Conservation (phyloP, 2,797 vertebrate genomes). For the Sylvia borin region DNA sequence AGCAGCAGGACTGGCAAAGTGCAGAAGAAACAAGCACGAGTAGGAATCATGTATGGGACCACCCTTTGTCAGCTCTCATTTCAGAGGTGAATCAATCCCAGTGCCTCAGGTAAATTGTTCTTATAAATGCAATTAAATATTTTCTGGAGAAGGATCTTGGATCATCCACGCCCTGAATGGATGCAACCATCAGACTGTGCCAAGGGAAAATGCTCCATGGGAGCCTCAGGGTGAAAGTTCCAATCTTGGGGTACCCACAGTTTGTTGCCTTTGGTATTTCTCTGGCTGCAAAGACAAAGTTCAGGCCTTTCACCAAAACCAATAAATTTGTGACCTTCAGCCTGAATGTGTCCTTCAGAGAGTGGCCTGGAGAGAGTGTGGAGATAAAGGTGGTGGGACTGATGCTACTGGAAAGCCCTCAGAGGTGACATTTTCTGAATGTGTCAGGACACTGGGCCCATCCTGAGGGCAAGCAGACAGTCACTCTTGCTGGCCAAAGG, state of each 20-base stretch:
- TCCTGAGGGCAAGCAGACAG: background rate
- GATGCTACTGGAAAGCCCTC: background rate
- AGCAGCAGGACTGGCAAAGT: background rate
- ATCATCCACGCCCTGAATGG: background rate
- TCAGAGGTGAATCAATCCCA: background rate
- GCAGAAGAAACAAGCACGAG: background rate
- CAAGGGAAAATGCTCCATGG: background rate
- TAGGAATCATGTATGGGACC: background rate
- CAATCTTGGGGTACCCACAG: background rate
- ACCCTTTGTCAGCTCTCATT: background rate
- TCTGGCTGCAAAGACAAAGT: background rate
- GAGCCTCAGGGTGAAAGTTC: background rate
- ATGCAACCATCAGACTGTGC: background rate
- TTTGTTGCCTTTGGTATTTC: background rate
- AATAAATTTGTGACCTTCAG: background rate
- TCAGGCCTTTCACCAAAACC: background rate
- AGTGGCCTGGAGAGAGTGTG: background rate
- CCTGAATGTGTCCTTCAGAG: background rate
- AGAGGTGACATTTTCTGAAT: background rate
- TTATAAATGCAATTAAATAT: background rate
- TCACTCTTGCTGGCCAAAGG: background rate
- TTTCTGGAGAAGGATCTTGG: background rate
- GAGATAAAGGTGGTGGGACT: background rate
- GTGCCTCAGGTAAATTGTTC: background rate
- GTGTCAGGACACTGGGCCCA: background rate